These are phyloP conservation scores for Drosophila setosimentum DNA, from an alignment of 2,888 invertebrate species.

Conservation along the genomic window DNA sequence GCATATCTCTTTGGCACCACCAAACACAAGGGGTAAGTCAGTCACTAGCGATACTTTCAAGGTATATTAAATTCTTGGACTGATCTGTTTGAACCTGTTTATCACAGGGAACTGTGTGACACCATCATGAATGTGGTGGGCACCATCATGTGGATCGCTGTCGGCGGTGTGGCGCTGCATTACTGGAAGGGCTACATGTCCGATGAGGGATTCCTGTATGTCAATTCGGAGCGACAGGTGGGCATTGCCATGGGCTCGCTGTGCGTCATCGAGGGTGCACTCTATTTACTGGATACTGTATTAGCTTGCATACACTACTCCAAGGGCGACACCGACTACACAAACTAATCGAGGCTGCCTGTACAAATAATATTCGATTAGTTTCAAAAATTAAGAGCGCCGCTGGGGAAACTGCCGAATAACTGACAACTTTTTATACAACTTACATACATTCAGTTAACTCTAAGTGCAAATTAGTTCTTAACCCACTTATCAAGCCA, in stretches of 20 bases:
- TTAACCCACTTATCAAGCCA: constrained; percentile 43
- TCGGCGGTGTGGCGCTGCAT: constrained; percentile 94
- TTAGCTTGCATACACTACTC: constrained; percentile 91
- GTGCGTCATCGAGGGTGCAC: constrained; percentile 92
- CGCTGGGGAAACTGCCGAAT: constrained; percentile 59
- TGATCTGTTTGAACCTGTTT: background rate
- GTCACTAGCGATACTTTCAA: background rate
- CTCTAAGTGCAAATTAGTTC: constrained; percentile 78
- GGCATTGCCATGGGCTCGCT: constrained; percentile 93
- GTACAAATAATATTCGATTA: background rate
- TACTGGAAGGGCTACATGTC: constrained; percentile 95
- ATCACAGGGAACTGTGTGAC: constrained; percentile 89
- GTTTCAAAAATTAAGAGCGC: constrained; percentile 17
- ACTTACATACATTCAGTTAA: constrained; percentile 38
- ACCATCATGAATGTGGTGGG: constrained; percentile 95
- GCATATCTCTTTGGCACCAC: constrained; percentile 91
- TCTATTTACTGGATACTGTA: constrained; percentile 92
- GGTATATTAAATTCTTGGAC: background rate
- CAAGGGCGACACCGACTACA: constrained; percentile 86
- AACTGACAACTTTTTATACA: constrained; percentile 39
- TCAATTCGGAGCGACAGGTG: constrained; percentile 91
- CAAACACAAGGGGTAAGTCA: constrained; percentile 89
- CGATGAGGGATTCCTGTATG: constrained; percentile 91
- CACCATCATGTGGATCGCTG: constrained; percentile 93
- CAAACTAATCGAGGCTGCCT: constrained; percentile 45